Evolutionary conservation across 2,797 vertebrate genomes (phyloP), one percentile per base, ranked within the genome.

Genomic region (Takifugu rubripes): DNA sequence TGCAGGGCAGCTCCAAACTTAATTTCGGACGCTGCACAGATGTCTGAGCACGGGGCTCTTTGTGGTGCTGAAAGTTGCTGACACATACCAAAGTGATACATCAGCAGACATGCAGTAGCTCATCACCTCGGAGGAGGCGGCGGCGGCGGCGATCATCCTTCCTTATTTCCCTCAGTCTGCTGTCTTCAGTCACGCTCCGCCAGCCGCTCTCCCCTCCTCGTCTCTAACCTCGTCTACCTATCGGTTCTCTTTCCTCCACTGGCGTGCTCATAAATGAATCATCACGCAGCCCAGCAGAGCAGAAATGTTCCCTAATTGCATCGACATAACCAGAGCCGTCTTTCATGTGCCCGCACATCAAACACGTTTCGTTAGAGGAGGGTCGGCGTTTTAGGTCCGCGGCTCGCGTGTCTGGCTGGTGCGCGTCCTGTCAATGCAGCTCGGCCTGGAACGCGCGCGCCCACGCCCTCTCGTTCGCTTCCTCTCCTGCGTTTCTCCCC

Each of bases 271-370:
- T 88, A 87, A 88, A 88, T 88, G 80, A 89, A 85, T 87, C 84
- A 90, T 85, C 77, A 67, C 82, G 72, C 82, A 71, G 75, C 74
- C 81, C 86, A 81, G 78, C 79, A 70, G 84, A 88, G 88, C 85
- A 87, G 86, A 86, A 88, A 86, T 85, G 81, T 84, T 82, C 79
- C 83, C 77, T 88, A 88, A 88, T 87, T 87, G 84, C 83, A 59
- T 68, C 66, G 60, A 84, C 84, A 84, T 76, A 76, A 70, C 78
- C 71, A 45, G 68, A 54, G 50, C 75, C 68, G 78, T 77, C 82
- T 71, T 70, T 67, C 76, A 51, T 56, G 40, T 60, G 54, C 62
- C 31, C 72, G 64, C 70, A 45, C 58, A 70, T 74, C 75, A 65
- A 63, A 61, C 55, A 24, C 70, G 40, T 53, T 17, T 49, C 36